Evolutionary conservation across 1,140 invertebrate species (phyloP), one percentile per base, ranked within the genome.

Genomic region (Teleogryllus occipitalis): DNA sequence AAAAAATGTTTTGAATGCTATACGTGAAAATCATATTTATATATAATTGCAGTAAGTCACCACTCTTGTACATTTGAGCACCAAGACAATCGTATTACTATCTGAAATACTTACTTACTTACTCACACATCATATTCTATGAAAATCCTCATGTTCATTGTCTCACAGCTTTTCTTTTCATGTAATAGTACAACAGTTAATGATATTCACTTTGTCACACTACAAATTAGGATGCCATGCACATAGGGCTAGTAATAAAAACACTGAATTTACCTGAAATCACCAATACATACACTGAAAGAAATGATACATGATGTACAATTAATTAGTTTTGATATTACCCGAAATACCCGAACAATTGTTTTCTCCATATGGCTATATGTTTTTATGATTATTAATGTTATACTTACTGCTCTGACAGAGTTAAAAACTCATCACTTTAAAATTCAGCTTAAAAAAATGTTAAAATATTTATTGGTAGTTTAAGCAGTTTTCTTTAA

Each of bases 271-370:
- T 65, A 65, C 18, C 54, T 65, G 54, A 65, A 65, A 65, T 65
- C 54, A 65, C 54, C 54, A 65, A 65, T 65, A 65, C 10, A 65
- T 18, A 65, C 54, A 65, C 54, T 65, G 18, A 65, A 65, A 65
- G 18, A 65, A 65, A 65, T 65, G 54, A 65, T 65, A 65, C 54
- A 65, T 65, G 54, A 65, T 65, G 54, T 65, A 65, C 54, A 65
- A 65, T 65, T 18, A 65, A 65, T 65, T 10, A 65, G 54, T 14
- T 65, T 65, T 65, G 18, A 39, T 39, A 39, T 39, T 65, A 65
- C 54, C 54, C 54, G 54, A 65, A 65, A 65, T 65, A 65, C 54
- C 54, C 54, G 54, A 65, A 65, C 54, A 65, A 65, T 65, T 65
- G 54, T 65, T 65, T 65, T 65, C 54, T 14, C 18, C 18, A 18